Base-by-base conservation (phyloP, 2,113 vertebrate species). In the Chinchilla lanigera region DNA sequence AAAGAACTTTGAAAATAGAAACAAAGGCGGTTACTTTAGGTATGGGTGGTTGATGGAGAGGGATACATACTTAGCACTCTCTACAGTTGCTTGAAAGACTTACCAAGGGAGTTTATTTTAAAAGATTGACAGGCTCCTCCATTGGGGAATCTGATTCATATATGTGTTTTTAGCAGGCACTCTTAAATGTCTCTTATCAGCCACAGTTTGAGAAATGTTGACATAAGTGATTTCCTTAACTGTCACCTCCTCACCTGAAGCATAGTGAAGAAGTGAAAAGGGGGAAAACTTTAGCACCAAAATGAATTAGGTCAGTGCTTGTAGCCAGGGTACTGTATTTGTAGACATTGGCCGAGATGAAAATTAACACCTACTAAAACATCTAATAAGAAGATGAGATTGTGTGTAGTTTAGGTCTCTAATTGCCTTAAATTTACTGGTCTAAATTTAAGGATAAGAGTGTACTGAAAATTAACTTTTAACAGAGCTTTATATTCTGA, bases 131-230 rank as follows among this genome's bases (percentile, higher is more conserved):
- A 50, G 83, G 30, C 20, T 77, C 33, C 16, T 75, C n/a, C 54
- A 4, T 67, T 54, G 38, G 89, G 63, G 24, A 94, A 33, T 89
- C 28, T 94, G 75, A 90, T 54, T 90, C 54, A 61, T 67, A 38
- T 83, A 44, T 84, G 52, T 86, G 85, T 80, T 95, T 92, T 89
- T 95, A 90, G 84, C 89, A 93, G 24, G 83, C 67, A 78, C 67
- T 77, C 13, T 90, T 96, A 92, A 77, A 35, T 92, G 56, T 61
- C 82, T 96, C 26, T 82, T 71, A 61, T 14, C 54, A 95, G 85
- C 17, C 30, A 85, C 38, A 77, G 93, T 94, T 97, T 93, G 65
- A 71, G 89, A 52, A 84, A 86, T 90, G 88, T 28, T 96, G 95
- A 94, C 89, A 63, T 89, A 94, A 94, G 69, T 20, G 63, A 61